Evolutionary conservation across 2,888 invertebrate genomes (phyloP).

Genomic region (Tenthredo scrophulariae): DNA sequence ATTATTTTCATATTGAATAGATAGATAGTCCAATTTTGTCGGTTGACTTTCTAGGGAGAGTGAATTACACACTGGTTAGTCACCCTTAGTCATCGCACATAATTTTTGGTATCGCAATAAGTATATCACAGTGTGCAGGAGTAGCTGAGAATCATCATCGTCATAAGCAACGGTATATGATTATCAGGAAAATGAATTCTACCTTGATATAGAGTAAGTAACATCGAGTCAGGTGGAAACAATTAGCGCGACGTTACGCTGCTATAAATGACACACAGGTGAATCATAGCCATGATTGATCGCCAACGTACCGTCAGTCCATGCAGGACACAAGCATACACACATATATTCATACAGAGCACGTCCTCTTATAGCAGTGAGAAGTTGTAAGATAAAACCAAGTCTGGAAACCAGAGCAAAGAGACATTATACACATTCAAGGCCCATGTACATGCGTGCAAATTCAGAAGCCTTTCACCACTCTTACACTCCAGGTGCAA

Average conservation of each 20-base stretch:
- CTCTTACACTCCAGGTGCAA: background rate
- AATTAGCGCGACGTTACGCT: conserved; percentile 9
- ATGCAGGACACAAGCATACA: background rate
- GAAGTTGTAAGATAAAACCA: conserved; percentile 26
- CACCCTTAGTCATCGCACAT: background rate
- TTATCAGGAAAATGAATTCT: background rate
- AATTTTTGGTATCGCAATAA: background rate
- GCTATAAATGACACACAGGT: conserved; percentile 6
- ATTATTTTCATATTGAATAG: background rate
- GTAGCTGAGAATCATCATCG: background rate
- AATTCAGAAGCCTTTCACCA: conserved; percentile 22
- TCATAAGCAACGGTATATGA: background rate
- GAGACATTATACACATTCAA: background rate
- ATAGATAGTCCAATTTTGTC: background rate
- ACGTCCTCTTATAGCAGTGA: background rate
- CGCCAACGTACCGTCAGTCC: background rate
- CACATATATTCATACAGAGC: too few species aligned
- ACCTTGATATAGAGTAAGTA: background rate
- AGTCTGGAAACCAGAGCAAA: conserved; percentile 23
- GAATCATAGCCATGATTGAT: conserved; percentile 28
- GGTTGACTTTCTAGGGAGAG: background rate
- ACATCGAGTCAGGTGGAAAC: background rate
- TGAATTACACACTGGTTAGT: conserved; percentile 4
- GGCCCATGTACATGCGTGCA: background rate
- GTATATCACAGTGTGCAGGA: background rate